Evolutionary conservation across 2,113 vertebrate species (phyloP).

Genomic region (Chrysochloris asiatica): DNA sequence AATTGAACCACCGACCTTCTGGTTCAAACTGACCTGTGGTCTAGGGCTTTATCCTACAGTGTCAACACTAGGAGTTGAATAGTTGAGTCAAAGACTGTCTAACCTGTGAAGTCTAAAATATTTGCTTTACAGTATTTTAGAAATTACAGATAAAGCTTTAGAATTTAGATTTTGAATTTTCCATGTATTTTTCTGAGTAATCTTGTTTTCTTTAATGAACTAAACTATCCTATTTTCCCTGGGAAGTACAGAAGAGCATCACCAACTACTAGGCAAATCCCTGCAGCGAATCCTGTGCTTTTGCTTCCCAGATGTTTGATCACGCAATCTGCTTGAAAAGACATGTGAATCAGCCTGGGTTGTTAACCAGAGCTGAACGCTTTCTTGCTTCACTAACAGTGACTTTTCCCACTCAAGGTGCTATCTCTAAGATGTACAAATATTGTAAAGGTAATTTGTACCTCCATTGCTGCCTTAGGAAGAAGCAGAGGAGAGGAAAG

Average conservation of each 20-base stretch:
- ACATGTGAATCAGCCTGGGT: background rate
- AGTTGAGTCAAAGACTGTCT: background rate
- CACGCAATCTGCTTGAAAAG: background rate
- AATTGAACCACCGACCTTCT: too few species aligned
- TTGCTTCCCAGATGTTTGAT: background rate
- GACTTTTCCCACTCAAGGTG: background rate
- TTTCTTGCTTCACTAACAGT: background rate
- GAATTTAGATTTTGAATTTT: conserved; percentile 4
- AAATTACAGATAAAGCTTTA: background rate
- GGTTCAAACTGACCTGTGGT: too few species aligned
- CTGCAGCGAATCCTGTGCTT: background rate
- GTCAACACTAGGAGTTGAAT: too few species aligned
- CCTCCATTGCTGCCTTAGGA: background rate
- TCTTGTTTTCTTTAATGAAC: background rate
- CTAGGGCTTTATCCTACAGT: too few species aligned
- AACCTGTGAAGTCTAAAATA: background rate
- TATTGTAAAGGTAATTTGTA: background rate
- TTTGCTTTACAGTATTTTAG: background rate
- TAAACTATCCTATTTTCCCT: background rate
- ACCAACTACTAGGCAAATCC: background rate
- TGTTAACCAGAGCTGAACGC: background rate
- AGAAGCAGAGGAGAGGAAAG: background rate
- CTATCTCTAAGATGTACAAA: background rate
- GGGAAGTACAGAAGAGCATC: background rate
- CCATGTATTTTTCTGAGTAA: conserved; percentile 14